phyloP scores from a whole-genome alignment of 2,113 vertebrate genomes.

The Pontoporia blainvillei region DNA sequence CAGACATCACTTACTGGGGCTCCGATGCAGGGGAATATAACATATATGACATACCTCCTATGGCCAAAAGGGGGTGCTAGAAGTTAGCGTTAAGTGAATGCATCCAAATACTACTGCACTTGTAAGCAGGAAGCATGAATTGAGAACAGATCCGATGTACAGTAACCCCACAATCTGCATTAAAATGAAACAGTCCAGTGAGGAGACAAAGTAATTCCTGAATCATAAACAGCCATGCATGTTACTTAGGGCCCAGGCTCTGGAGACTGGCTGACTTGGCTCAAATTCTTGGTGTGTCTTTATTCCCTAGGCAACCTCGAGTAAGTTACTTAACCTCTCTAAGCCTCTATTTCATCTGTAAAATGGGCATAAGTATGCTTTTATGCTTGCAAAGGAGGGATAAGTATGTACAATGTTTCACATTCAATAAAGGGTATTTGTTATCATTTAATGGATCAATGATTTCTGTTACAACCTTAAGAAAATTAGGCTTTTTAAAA shows the following conservation, averaged over 20 bases:
- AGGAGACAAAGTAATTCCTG: not conserved
- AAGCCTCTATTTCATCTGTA: not conserved
- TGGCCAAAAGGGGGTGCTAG: not conserved
- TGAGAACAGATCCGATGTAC: not conserved
- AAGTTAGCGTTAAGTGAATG: not conserved
- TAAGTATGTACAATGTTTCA: not conserved
- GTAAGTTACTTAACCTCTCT: not conserved
- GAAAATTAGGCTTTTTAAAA: not conserved
- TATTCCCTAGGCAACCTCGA: not conserved
- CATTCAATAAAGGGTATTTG: not conserved
- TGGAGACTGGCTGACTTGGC: not conserved
- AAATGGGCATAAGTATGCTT: not conserved
- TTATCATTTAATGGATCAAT: not conserved
- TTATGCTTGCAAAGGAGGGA: not conserved
- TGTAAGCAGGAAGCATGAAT: not conserved
- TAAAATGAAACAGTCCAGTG: not conserved
- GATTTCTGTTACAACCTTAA: not conserved
- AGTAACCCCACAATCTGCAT: not conserved
- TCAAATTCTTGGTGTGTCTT: not conserved
- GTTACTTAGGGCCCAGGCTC: not conserved
- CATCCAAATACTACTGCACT: not conserved
- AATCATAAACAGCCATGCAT: not conserved
- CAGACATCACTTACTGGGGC: not conserved
- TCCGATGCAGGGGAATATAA: fast-evolving
- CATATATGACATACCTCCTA: not conserved